These are phyloP conservation scores for Cetonia aurata DNA, from an alignment of 2,888 invertebrate genomes.

Conservation along the genomic window DNA sequence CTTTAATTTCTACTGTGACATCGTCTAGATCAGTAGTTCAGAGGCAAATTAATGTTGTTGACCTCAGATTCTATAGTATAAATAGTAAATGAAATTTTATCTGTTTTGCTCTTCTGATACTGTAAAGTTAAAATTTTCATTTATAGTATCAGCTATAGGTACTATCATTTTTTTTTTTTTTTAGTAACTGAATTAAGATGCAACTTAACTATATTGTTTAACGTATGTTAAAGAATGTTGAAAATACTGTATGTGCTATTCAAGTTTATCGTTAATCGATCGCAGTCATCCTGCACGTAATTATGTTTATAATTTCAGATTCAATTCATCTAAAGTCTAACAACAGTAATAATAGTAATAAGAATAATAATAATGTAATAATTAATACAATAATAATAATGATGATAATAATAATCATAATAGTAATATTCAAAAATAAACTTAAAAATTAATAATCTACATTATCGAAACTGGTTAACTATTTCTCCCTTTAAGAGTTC, in stretches of 20 bases:
- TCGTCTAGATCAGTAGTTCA: too few relatives aligned
- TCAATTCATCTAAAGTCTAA: slow-evolving; percentile 38
- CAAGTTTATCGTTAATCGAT: neutral
- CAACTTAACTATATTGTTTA: too few relatives aligned
- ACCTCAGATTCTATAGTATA: too few relatives aligned
- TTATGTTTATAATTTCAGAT: slow-evolving; percentile 34
- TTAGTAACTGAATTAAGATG: too few relatives aligned
- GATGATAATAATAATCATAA: slow-evolving; percentile 40
- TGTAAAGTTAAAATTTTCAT: too few relatives aligned
- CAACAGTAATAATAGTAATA: slow-evolving; percentile 39
- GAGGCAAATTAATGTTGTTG: too few relatives aligned
- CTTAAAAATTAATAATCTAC: slow-evolving; percentile 36
- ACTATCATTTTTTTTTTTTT: too few relatives aligned
- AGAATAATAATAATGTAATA: slow-evolving; percentile 31
- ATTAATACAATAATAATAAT: slow-evolving; percentile 35
- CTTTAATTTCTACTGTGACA: too few relatives aligned
- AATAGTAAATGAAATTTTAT: too few relatives aligned
- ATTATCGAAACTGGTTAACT: slow-evolving; percentile 37
- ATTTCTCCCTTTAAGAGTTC: slow-evolving; percentile 28
- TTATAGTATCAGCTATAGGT: too few relatives aligned
- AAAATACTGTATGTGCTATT: neutral
- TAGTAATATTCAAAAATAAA: slow-evolving; percentile 39
- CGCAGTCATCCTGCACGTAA: slow-evolving; percentile 16
- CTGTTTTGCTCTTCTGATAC: too few relatives aligned
- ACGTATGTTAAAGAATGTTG: slow-evolving; percentile 8